These are phyloP conservation scores for Elegia similella DNA, from an alignment of 2,888 invertebrate species.

Conservation along the genomic window DNA sequence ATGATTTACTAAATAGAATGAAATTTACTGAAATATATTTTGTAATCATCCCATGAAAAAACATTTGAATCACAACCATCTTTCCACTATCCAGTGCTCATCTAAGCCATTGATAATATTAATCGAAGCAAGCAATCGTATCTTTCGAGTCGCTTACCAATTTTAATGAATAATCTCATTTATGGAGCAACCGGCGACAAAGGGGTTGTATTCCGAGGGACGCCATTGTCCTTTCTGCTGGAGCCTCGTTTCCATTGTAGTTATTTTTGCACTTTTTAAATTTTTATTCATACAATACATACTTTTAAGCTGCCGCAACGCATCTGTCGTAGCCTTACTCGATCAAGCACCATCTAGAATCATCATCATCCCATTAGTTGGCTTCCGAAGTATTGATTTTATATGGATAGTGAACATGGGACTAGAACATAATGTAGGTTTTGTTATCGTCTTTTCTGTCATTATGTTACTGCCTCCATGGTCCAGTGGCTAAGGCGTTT, in stretches of 20 bases:
- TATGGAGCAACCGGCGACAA: conserved; percentile 43
- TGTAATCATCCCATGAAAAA: neutral
- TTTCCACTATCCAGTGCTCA: neutral
- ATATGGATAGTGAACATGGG: no score
- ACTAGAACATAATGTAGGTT: no score
- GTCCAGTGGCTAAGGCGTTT: no score
- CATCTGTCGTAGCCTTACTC: no score
- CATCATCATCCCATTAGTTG: no score
- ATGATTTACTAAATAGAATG: no score
- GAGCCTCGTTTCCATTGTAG: conserved; percentile 32
- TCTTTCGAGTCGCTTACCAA: conserved; percentile 25
- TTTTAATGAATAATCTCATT: conserved; percentile 55
- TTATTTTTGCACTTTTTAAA: neutral
- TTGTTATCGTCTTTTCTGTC: no score
- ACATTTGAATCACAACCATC: neutral
- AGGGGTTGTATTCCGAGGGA: conserved; percentile 50
- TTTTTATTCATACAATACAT: neutral
- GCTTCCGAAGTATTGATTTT: no score
- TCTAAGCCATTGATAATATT: neutral
- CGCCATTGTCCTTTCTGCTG: conserved; percentile 45
- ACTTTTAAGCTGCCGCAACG: no score
- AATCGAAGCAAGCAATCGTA: conserved; percentile 15
- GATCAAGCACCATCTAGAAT: no score
- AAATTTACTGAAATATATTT: no score
- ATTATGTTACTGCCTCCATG: no score